Conservation (phyloP, 2,113 vertebrate species). For the Chionodraco myersi region DNA sequence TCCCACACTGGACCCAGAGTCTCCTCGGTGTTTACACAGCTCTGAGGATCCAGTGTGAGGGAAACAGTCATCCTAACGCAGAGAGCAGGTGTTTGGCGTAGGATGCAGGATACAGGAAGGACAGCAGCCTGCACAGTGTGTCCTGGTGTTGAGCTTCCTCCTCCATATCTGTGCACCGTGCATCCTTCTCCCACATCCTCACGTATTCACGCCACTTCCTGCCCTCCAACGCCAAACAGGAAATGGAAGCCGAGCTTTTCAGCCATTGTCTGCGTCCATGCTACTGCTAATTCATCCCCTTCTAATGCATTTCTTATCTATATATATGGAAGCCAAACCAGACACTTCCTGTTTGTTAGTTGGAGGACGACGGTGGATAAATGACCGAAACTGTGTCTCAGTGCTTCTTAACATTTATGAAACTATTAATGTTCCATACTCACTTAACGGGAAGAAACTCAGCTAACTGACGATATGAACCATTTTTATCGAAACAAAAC, state of each 20-base stretch:
- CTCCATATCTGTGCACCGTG: slow-evolving; percentile 53
- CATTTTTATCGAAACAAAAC: too few relatives aligned
- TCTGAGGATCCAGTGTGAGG: background rate
- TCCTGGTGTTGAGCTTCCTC: slow-evolving; percentile 63
- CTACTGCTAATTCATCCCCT: background rate
- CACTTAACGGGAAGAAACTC: too few relatives aligned
- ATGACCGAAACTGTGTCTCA: too few relatives aligned
- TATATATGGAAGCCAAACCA: background rate
- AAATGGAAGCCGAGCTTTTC: slow-evolving; percentile 19
- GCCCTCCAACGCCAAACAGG: slow-evolving; percentile 28
- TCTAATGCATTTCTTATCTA: background rate
- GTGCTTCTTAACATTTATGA: too few relatives aligned
- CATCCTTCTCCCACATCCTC: slow-evolving; percentile 35
- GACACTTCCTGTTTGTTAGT: slow-evolving; percentile 54
- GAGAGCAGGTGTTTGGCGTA: slow-evolving; percentile 58
- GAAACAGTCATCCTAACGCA: slow-evolving; percentile 31
- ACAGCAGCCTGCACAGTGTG: slow-evolving; percentile 18
- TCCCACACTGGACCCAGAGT: background rate
- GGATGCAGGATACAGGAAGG: slow-evolving; percentile 76
- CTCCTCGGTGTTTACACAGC: background rate
- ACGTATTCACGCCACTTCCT: background rate
- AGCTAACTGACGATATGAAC: too few relatives aligned
- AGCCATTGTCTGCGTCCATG: slow-evolving; percentile 24
- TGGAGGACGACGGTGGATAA: slow-evolving; percentile 11
- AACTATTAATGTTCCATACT: too few relatives aligned